A percentile compares a stretch with the other conserved stretches of the same genome.
Conservation (phyloP, 2,113 vertebrate genomes). For the Eubucco bourcierii region DNA sequence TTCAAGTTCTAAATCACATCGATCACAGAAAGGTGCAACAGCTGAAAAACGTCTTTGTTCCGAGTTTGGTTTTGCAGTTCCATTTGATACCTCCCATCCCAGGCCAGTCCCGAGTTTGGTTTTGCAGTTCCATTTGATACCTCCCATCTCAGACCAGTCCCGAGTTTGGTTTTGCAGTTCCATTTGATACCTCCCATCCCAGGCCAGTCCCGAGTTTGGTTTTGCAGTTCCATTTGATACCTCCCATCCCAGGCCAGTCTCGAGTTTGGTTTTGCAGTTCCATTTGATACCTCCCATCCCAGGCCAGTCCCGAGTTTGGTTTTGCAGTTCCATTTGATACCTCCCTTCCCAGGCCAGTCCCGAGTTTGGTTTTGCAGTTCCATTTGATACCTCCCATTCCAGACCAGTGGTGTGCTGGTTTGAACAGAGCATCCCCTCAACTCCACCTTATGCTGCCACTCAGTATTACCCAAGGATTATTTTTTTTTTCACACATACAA, state of each 20-base stretch:
- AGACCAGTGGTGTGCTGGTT: background rate
- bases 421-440: background rate
- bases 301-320: background rate
- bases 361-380: background rate
- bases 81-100: too few species aligned
- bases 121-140: background rate
- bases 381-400: too few species aligned
- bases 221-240: background rate
- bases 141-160: background rate
- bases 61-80: background rate
- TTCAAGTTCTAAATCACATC: background rate
- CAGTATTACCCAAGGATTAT: accelerated
- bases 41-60: background rate
- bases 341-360: background rate
- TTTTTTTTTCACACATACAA: background rate
- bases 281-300: too few species aligned
- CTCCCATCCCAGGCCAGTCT: background rate
- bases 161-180: background rate
- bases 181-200: too few species aligned
- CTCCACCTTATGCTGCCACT: background rate
- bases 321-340: background rate
- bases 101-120: background rate
- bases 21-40: background rate
- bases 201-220: background rate
- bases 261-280: background rate